phyloP scores from a whole-genome alignment of 2,888 invertebrate genomes.

The Megaustenia siamemsis region DNA sequence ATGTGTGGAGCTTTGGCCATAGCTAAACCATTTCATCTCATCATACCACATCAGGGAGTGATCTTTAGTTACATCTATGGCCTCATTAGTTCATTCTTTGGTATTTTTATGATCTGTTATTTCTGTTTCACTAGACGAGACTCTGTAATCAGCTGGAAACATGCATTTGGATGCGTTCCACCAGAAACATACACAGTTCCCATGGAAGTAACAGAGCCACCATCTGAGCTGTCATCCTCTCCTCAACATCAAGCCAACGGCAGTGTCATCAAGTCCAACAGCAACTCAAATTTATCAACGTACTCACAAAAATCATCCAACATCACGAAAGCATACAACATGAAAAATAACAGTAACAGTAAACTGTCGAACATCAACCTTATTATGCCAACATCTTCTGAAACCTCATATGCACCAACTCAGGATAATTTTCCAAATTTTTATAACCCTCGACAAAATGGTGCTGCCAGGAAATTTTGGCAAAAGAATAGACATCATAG shows the following conservation, averaged over 20 bases:
- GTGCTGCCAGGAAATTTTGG: conserved; percentile 94
- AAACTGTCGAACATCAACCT: conserved; percentile 74
- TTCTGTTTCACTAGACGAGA: conserved; percentile 92
- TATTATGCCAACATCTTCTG: conserved; percentile 66
- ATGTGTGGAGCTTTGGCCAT: conserved; percentile 88
- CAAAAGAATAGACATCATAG: conserved; percentile 83
- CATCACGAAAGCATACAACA: conserved; percentile 62
- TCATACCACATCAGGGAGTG: conserved; percentile 87
- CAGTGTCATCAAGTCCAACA: conserved; percentile 69
- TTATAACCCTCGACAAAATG: conserved; percentile 95
- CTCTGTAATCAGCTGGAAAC: conserved; percentile 87
- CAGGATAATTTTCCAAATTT: conserved; percentile 83
- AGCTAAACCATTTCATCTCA: conserved; percentile 83
- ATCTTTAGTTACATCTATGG: conserved; percentile 90
- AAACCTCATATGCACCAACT: conserved; percentile 59
- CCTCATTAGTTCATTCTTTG: conserved; percentile 86
- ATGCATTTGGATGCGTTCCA: conserved; percentile 73
- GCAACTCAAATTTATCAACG: conserved; percentile 61
- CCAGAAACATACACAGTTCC: conserved; percentile 65
- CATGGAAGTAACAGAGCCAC: conserved; percentile 49
- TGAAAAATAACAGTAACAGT: conserved; percentile 58
- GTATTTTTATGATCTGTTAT: conserved; percentile 90
- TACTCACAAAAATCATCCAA: conserved; percentile 64
- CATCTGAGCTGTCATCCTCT: conserved; percentile 18
- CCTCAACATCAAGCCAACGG: conserved; percentile 65